These are phyloP conservation scores for Pachycephala philippinensis DNA, from an alignment of 2,113 vertebrate species.

Conservation along the genomic window DNA sequence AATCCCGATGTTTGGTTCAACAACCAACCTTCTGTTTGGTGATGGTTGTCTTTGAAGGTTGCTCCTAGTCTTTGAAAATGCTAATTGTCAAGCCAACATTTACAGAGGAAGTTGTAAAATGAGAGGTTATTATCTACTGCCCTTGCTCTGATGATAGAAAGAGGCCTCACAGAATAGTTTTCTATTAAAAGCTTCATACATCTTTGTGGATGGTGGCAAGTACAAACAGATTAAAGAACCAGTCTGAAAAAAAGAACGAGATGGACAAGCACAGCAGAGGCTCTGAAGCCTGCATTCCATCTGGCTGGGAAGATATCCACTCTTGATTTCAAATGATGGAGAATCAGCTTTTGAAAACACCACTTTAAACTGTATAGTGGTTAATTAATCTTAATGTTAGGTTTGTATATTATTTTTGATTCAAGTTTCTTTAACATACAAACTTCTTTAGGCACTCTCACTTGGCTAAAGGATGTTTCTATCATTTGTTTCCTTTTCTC, in stretches of 20 bases:
- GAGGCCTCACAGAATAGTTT: conserved; percentile 11
- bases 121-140: conserved; percentile 52
- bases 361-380: background rate
- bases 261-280: background rate
- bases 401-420: background rate
- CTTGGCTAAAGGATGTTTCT: background rate
- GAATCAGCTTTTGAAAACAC: background rate
- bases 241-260: background rate
- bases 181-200: conserved; percentile 23
- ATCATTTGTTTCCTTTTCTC: background rate
- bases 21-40: conserved; percentile 36
- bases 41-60: conserved; percentile 48
- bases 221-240: conserved; percentile 17
- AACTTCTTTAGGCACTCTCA: background rate
- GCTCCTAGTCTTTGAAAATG: conserved; percentile 47
- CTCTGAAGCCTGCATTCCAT: background rate
- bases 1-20: background rate
- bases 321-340: background rate
- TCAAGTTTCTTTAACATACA: background rate
- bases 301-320: background rate
- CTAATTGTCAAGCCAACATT: conserved; percentile 58
- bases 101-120: conserved; percentile 65
- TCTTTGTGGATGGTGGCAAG: conserved; percentile 5
- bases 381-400: background rate
- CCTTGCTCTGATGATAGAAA: conserved; percentile 13